Evolutionary conservation across 2,888 invertebrate genomes (phyloP).

Genomic region (Epinotia bilunana): DNA sequence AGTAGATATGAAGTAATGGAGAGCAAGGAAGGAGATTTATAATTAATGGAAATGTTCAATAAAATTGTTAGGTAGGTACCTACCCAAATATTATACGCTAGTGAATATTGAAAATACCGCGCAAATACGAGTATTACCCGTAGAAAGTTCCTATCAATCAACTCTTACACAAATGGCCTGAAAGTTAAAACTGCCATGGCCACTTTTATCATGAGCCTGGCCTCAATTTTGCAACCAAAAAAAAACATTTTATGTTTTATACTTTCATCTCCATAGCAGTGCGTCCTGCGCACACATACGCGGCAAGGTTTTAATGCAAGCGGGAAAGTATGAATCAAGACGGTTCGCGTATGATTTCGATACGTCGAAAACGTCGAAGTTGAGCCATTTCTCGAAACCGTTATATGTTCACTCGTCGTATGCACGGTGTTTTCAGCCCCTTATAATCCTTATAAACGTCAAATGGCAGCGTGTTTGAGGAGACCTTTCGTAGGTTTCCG

Average conservation of each 20-base stretch:
- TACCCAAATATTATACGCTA: too few relatives aligned
- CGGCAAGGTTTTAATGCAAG: not conserved
- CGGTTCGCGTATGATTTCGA: not conserved
- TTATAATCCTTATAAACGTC: too few relatives aligned
- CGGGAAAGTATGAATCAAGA: not conserved
- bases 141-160: not conserved
- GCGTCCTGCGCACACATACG: not conserved
- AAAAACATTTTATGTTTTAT: not conserved
- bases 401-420: slow-evolving; percentile 7
- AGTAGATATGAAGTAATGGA: too few relatives aligned
- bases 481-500: too few relatives aligned
- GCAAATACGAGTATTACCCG: not conserved
- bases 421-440: too few relatives aligned
- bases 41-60: too few relatives aligned
- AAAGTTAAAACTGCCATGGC: slow-evolving; percentile 7
- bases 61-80: too few relatives aligned
- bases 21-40: too few relatives aligned
- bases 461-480: too few relatives aligned
- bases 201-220: slow-evolving; percentile 9
- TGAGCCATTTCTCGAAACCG: slow-evolving; percentile 23
- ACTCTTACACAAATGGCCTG: not conserved
- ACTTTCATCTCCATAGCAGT: not conserved
- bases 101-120: not conserved
- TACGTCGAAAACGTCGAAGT: not conserved
- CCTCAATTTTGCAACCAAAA: not conserved